Evolutionary conservation across 2,888 invertebrate species (phyloP).

Genomic region (Steromphala cineraria): DNA sequence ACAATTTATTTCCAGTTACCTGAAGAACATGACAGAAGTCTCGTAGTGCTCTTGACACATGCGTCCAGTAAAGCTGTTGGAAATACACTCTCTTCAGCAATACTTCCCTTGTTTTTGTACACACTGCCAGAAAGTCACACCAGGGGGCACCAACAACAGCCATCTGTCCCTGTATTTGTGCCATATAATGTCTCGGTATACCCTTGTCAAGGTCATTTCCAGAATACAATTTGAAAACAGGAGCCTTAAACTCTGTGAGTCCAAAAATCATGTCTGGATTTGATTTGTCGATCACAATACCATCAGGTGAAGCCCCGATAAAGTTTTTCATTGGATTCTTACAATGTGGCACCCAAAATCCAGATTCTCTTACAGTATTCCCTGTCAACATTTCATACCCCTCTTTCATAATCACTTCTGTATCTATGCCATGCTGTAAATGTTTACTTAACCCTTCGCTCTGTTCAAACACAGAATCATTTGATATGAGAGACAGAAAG

Average conservation of each 20-base stretch:
- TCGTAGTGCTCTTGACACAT: slow-evolving; percentile 42
- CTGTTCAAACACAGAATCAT: slow-evolving; percentile 29
- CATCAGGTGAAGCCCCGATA: slow-evolving; percentile 63
- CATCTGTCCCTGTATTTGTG: slow-evolving; percentile 68
- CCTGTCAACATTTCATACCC: slow-evolving; percentile 62
- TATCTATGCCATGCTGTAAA: slow-evolving; percentile 47
- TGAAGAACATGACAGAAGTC: slow-evolving; percentile 54
- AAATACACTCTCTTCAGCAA: slow-evolving; percentile 57
- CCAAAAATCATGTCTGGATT: slow-evolving; percentile 39
- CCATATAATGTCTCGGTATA: slow-evolving; percentile 63
- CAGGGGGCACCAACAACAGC: slow-evolving; percentile 52
- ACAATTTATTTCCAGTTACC: slow-evolving; percentile 36
- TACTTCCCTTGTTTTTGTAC: slow-evolving; percentile 54
- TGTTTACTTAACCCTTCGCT: slow-evolving; percentile 20
- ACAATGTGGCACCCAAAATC: slow-evolving; percentile 56
- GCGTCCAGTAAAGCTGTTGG: slow-evolving; percentile 50
- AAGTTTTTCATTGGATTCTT: slow-evolving; percentile 41
- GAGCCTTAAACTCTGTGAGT: slow-evolving; percentile 63
- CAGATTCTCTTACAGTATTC: slow-evolving; percentile 44
- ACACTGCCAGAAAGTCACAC: slow-evolving; percentile 68
- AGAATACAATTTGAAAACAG: slow-evolving; percentile 52
- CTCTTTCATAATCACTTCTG: slow-evolving; percentile 54
- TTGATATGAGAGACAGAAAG: slow-evolving; percentile 40
- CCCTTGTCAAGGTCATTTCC: slow-evolving; percentile 23
- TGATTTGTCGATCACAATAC: slow-evolving; percentile 42